Evolutionary conservation across 2,797 vertebrate genomes (phyloP).

Genomic region (Hapalemur alaotrensis): DNA sequence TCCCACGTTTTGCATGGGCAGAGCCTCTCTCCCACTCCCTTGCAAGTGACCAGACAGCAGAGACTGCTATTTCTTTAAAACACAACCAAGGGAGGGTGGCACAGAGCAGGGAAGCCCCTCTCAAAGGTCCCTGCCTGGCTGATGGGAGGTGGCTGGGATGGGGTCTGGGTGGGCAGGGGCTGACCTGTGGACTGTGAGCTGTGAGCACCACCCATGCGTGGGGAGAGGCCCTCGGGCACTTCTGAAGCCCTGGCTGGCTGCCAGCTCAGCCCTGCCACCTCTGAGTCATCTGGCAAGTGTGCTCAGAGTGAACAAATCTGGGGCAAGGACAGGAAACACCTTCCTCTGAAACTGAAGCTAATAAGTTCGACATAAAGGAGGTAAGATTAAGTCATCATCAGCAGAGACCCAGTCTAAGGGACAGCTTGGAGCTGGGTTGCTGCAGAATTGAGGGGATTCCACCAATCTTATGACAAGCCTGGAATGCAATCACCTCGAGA

Average conservation of each 20-base stretch:
- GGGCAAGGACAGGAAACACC: not conserved
- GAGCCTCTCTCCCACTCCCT: not conserved
- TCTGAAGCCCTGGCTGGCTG: not conserved
- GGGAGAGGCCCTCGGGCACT: not conserved
- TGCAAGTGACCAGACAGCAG: not conserved
- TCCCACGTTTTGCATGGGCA: not conserved
- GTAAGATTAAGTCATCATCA: not conserved
- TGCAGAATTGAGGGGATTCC: not conserved
- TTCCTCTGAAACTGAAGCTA: not conserved
- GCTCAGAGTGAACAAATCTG: not conserved
- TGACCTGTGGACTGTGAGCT: not conserved
- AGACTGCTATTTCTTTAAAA: not conserved
- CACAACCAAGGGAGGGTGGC: not conserved
- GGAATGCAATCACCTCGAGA: not conserved
- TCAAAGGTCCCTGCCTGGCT: not conserved
- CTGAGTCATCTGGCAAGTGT: not conserved
- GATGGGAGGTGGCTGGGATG: not conserved
- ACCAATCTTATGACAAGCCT: not conserved
- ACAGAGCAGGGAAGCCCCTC: not conserved
- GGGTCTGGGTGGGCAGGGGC: not conserved
- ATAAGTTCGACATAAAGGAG: not conserved
- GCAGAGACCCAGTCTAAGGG: not conserved
- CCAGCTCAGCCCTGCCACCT: not conserved
- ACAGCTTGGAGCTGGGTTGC: not conserved
- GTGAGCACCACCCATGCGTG: accelerated